Conservation (phyloP, 2,888 invertebrate species). For the Byasa hedistus region DNA sequence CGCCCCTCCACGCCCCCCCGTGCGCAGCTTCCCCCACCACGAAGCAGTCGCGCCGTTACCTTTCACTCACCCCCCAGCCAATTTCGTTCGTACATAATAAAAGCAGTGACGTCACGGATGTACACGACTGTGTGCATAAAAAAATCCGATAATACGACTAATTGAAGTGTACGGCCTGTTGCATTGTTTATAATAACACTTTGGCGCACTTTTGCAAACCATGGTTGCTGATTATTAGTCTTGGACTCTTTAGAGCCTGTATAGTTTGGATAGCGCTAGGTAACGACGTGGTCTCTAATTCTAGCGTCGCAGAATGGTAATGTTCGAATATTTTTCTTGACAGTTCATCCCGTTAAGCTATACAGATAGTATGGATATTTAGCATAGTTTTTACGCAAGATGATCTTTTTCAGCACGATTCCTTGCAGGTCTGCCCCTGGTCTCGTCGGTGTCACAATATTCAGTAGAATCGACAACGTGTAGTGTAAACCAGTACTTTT, state of each 20-base stretch:
- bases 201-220: slow-evolving; percentile 21
- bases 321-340: slow-evolving; percentile 3
- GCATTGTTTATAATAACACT: slow-evolving; percentile 1
- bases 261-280: slow-evolving; percentile 19
- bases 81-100: slow-evolving; percentile 1
- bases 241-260: slow-evolving; percentile 15
- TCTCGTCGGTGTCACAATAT: slow-evolving; percentile 7
- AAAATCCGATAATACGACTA: not conserved
- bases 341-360: not conserved
- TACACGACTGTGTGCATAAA: no score
- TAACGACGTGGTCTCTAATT: not conserved
- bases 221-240: slow-evolving; percentile 16
- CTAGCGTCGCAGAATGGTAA: slow-evolving; percentile 1
- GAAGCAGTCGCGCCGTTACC: slow-evolving; percentile 14
- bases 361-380: slow-evolving; percentile 9
- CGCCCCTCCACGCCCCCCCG: slow-evolving; percentile 33
- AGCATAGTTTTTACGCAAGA: slow-evolving; percentile 13
- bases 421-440: not conserved
- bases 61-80: slow-evolving; percentile 4
- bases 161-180: slow-evolving; percentile 5
- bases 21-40: slow-evolving; percentile 31
- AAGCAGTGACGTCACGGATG: slow-evolving; percentile 5
- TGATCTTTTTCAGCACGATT: slow-evolving; percentile 10
- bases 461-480: slow-evolving; percentile 4
- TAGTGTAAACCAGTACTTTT: slow-evolving; percentile 12